Percentiles rank a stretch among this genome's conserved stretches.
Evolutionary conservation across 2,888 invertebrate species (phyloP).

Genomic region (Mactromeris polynyma): DNA sequence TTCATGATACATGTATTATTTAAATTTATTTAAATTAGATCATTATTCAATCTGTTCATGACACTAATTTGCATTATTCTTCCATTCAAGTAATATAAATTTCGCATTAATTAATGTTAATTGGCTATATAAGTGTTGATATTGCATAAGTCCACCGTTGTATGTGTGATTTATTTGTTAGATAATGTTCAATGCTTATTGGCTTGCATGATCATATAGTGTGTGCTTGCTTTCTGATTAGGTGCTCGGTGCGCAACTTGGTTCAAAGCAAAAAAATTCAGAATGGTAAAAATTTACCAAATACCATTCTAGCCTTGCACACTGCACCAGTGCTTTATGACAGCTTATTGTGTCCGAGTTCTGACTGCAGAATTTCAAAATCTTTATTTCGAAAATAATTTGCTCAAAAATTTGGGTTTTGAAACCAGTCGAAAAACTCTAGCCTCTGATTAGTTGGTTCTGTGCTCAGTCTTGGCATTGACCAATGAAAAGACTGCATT

Average conservation of each 20-base stretch:
- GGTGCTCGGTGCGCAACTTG: too few relatives aligned
- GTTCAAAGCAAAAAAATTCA: too few relatives aligned
- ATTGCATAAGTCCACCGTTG: not conserved
- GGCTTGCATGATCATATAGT: not conserved
- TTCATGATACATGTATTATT: not conserved
- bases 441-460: not conserved
- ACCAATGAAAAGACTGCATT: not conserved
- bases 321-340: not conserved
- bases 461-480: not conserved
- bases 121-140: not conserved
- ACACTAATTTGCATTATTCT: not conserved
- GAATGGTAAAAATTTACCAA: too few relatives aligned
- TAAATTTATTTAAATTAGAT: not conserved
- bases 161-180: not conserved
- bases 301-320: not conserved
- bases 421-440: not conserved
- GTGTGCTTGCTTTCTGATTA: not conserved
- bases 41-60: not conserved
- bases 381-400: too few relatives aligned
- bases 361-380: not conserved
- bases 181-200: not conserved
- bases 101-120: slow-evolving; percentile 2
- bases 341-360: not conserved
- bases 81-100: not conserved
- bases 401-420: not conserved